phyloP scores from a whole-genome alignment of 2,113 vertebrate species.

The Atlantisia rogersi region DNA sequence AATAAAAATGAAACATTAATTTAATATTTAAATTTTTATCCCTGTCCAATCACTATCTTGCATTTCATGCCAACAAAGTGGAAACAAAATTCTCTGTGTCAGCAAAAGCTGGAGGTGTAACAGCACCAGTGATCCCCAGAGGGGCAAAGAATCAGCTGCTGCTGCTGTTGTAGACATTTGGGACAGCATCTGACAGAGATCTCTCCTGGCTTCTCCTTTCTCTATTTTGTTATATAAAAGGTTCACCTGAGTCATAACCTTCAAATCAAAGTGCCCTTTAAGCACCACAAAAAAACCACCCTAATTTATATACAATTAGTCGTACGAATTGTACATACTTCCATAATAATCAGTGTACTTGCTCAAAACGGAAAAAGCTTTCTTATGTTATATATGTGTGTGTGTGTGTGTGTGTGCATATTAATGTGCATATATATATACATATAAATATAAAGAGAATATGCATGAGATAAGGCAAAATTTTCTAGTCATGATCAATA shows the following conservation, averaged over 20 bases:
- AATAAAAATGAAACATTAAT: neutral
- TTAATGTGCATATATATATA: neutral
- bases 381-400: neutral
- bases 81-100: neutral
- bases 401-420: neutral
- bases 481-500: neutral
- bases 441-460: neutral
- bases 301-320: fast-evolving
- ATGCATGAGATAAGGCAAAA: neutral
- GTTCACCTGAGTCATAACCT: neutral
- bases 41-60: neutral
- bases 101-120: neutral
- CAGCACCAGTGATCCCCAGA: neutral
- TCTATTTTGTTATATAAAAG: neutral
- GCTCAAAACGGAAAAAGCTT: neutral
- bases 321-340: neutral
- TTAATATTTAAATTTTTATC: neutral
- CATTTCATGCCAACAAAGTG: neutral
- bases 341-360: neutral
- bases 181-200: neutral
- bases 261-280: neutral
- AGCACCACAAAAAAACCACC: neutral
- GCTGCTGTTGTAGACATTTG: neutral
- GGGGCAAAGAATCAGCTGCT: neutral
- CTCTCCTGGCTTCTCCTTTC: neutral